Evolutionary conservation across 2,113 vertebrate species (phyloP), one percentile per base, ranked within the genome.

Genomic region (Toxotes jaculatrix): DNA sequence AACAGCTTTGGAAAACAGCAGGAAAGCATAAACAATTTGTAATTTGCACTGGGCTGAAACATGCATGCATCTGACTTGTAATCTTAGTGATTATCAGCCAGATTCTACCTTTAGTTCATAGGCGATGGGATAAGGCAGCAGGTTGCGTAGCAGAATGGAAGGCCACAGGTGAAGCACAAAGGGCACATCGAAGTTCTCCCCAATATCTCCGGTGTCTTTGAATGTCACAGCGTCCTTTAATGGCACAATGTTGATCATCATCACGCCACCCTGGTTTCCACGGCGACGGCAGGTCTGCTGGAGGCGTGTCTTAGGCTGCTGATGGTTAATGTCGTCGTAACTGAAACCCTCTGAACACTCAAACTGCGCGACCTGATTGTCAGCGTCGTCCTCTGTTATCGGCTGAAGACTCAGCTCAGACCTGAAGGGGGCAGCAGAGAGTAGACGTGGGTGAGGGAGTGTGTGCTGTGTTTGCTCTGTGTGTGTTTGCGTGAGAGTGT

Each of bases 121-220:
- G 74, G 93, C 89, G 79, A 99, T 95, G 31, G 96, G 91, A 82
- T 98, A 99, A n/a, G 98, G 98, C 89, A 99, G 95, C 78, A 98
- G 95, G 92, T 99, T 99, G 56, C 94, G 95, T 3, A 99, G 95
- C 87, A 98, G 93, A 73, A 98, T 89, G 45, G 97, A 95, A 65
- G 98, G 97, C 98, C 98, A 99, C 74, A 99, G 91, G 89, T 99
- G 98, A 63, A 99, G 93, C 87, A 98, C 88, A 3, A 97, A 97
- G n/a, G 98, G 97, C 74, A 97, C 94, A 72, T 98, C 97, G 89
- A 96, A 97, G 11, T 95, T 89, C 71, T 97, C 95, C 92, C 96
- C 96, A 0, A 91, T 88, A 68, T 94, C 95, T 85, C 96, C 96
- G 0, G 93, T 94, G 92, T 93, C 89, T 34, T 92, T 94, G 34